Percentiles rank a stretch among this genome's conserved stretches.
These are phyloP conservation scores for Lampris megalopsis DNA, from an alignment of 2,113 vertebrate genomes.

Conservation along the genomic window DNA sequence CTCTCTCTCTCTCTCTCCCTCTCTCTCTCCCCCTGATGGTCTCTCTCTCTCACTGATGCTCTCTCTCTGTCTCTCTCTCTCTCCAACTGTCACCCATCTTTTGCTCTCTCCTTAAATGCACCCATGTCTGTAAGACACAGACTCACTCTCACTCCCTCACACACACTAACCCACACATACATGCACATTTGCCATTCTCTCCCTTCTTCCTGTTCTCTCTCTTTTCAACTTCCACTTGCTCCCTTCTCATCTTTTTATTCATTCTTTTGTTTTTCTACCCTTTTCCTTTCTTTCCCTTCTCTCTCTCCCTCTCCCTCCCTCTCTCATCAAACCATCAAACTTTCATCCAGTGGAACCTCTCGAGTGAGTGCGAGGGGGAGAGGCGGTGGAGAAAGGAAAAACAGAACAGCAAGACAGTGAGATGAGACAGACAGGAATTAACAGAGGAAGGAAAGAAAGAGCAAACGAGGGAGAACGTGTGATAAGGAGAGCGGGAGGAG, in stretches of 20 bases:
- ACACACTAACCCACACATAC: too few species aligned
- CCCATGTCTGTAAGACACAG: too few species aligned
- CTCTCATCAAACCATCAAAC: constrained; percentile 62
- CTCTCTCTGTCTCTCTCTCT: neutral
- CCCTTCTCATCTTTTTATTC: neutral
- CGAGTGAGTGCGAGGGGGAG: too few species aligned
- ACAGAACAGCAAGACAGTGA: too few species aligned
- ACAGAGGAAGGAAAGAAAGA: neutral
- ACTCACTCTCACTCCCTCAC: too few species aligned
- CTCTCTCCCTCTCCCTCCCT: neutral
- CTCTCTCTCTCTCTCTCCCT: neutral
- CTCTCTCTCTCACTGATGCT: neutral
- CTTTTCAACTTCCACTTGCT: neutral
- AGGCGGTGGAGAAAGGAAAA: too few species aligned
- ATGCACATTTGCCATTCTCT: too few species aligned
- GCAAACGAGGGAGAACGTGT: neutral
- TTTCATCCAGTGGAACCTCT: constrained; percentile 51
- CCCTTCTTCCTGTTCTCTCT: too few species aligned
- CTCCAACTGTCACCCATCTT: neutral
- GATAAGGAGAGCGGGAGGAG: neutral
- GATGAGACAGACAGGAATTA: neutral
- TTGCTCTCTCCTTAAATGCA: neutral
- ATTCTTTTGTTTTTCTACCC: neutral
- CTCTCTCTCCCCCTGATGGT: constrained; percentile 30
- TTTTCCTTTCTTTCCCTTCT: neutral